Base-by-base conservation (phyloP, 2,113 vertebrate genomes). In the Atherinomorus stipes region DNA sequence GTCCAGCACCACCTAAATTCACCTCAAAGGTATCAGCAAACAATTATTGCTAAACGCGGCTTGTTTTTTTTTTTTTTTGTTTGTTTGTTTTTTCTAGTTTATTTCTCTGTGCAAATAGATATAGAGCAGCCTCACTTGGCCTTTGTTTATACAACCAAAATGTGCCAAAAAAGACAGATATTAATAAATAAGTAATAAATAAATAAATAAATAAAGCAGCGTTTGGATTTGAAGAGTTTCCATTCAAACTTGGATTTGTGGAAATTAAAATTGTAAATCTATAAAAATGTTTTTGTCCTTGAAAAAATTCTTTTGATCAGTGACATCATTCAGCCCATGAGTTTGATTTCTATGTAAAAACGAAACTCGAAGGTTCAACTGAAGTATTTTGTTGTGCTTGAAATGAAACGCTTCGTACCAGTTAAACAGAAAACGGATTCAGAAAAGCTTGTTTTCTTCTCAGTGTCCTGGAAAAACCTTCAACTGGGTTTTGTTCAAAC, bases 11-110 rank as follows among this genome's bases (percentile, higher is more conserved):
- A 16, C 51, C 52, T 11, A 26, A 66, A 70, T 59, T 64, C 72
- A 75, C 70, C 71, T 73, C 70, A 77, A 85, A 64, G 69, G 73
- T 74, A 7, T 89, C 60, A 68, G 80, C 84, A 88, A 89, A 81
- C 81, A 54, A 67, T 94, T 94, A 94, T 94, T 94, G 93, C 93
- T 94, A n/a, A 71, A 85, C 65, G 71, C 83, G 47, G 77, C 54
- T 83, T 76, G 71, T 84, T 74, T 76, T 61, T 49, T 42, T 52
- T 42, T 16, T 38, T 19, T 42, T 25, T 23, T 63, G 19, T 50
- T 50, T n/a, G n/a, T n/a, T n/a, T n/a, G n/a, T n/a, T n/a, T 12
- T 40, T 23, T 71, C 7, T 34, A 34, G 31, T 34, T 56, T 67
- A 21, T 75, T 83, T 85, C 65, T 87, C 80, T 92, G 93, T 94